phyloP scores from a whole-genome alignment of 2,113 vertebrate genomes.

The Chloroceryle aenea region DNA sequence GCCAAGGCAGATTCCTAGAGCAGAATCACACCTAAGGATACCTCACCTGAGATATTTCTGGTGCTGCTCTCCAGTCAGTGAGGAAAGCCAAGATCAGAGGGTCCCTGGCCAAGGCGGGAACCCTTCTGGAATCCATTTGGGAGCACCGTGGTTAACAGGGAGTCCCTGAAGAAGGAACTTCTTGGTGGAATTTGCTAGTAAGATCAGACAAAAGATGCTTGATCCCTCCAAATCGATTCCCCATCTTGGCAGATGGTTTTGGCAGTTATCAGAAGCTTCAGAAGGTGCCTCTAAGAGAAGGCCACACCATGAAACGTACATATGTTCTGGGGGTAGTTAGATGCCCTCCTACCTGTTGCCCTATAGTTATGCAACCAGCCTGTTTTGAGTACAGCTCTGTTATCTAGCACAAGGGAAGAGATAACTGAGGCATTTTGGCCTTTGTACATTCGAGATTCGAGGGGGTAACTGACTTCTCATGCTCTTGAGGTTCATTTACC shows the following conservation, averaged over 20 bases:
- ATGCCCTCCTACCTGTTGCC: slow-evolving; percentile 65
- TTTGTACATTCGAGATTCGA: slow-evolving; percentile 38
- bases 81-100: not conserved
- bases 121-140: not conserved
- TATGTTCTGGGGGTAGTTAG: not conserved
- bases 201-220: slow-evolving; percentile 4
- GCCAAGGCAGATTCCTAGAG: not conserved
- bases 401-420: slow-evolving; percentile 32
- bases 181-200: not conserved
- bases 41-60: not conserved
- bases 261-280: not conserved
- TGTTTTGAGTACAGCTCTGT: slow-evolving; percentile 43
- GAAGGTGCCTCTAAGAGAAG: not conserved
- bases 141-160: not conserved
- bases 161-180: slow-evolving; percentile 5
- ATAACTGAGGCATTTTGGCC: slow-evolving; percentile 49
- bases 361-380: slow-evolving; percentile 45
- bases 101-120: not conserved
- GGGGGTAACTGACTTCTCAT: slow-evolving; percentile 5
- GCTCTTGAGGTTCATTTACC: slow-evolving; percentile 10
- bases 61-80: not conserved
- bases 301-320: not conserved
- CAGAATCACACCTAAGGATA: not conserved
- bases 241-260: slow-evolving; percentile 3
- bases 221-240: not conserved